phyloP scores from a whole-genome alignment of 92 coral and sea anemone genomes.

The Galaxea fascicularis region DNA sequence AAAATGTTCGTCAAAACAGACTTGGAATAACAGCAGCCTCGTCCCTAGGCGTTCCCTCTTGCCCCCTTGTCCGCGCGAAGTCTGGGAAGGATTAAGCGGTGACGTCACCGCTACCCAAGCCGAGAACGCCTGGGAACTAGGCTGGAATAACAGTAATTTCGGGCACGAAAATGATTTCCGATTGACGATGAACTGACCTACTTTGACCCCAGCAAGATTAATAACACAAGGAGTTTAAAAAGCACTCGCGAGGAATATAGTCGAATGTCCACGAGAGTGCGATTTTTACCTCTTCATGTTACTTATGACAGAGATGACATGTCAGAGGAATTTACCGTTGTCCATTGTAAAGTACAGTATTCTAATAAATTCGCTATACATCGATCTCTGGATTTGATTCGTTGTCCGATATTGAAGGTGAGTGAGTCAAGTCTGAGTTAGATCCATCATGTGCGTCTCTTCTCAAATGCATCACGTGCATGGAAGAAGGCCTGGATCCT shows the following conservation, averaged over 20 bases:
- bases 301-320: neutral
- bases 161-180: too few species aligned
- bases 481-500: constrained; percentile 93
- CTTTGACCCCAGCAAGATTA: too few species aligned
- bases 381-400: constrained; percentile 88
- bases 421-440: constrained; percentile 85
- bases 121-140: too few species aligned
- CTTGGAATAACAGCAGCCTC: too few species aligned
- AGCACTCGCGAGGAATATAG: neutral
- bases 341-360: neutral
- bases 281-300: neutral
- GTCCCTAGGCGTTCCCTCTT: too few species aligned
- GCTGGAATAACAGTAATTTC: too few species aligned
- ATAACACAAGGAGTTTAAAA: too few species aligned
- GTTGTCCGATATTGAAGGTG: constrained; percentile 94
- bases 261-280: neutral
- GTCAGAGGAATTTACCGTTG: neutral
- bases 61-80: too few species aligned
- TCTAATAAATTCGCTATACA: constrained; percentile 52
- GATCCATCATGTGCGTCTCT: constrained; percentile 75
- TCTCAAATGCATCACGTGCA: constrained; percentile 72
- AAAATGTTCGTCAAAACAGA: too few species aligned
- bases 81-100: too few species aligned
- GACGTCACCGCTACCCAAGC: too few species aligned
- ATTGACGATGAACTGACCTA: too few species aligned